Evolutionary conservation across 2,888 invertebrate genomes (phyloP), one percentile per base, ranked within the genome.

Genomic region (Microchrysa polita): DNA sequence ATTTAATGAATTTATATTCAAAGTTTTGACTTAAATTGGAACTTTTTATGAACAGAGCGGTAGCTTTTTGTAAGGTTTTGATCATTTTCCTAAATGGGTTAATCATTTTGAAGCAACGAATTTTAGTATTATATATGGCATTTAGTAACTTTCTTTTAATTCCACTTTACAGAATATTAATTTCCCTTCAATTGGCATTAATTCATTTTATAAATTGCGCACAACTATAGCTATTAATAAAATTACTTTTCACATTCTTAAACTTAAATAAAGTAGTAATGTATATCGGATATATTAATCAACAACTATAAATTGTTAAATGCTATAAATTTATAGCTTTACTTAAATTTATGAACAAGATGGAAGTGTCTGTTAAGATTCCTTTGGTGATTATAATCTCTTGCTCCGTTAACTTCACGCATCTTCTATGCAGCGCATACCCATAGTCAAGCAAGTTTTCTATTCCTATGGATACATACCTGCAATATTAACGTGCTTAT

Each of bases 251-350:
- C 27, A 34, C 27, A 34, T 34, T 34, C 27, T 34, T 7, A 7
- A 2, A 34, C 27, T 34, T 7, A 34, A 34, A 34, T 34, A 34
- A 34, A 5, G 7, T 34, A 34, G 27, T 34, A 48, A 52, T 67
- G 23, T 16, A 67, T 67, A 67, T 67, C 67, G 52, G 27, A 22
- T 23, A 48, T 67, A 53, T 44, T 67, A 67, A 67, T 67, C 67
- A 67, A 67, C 22, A 53, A 27, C 67, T 67, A 67, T 67, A 67
- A 67, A 67, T 67, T 67, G 16, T 52, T 53, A 67, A 23, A 53
- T 67, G 34, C 67, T 22, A 67, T 67, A 67, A 67, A 67, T 67
- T 67, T 67, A 67, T 52, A 53, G 67, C 67, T 67, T 67, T 53
- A 52, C 14, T 34, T 40, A 34, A 65, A 65, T 65, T 65, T 65